phyloP scores from a whole-genome alignment of 2,888 invertebrate species.

The Eremobia ochroleuca region DNA sequence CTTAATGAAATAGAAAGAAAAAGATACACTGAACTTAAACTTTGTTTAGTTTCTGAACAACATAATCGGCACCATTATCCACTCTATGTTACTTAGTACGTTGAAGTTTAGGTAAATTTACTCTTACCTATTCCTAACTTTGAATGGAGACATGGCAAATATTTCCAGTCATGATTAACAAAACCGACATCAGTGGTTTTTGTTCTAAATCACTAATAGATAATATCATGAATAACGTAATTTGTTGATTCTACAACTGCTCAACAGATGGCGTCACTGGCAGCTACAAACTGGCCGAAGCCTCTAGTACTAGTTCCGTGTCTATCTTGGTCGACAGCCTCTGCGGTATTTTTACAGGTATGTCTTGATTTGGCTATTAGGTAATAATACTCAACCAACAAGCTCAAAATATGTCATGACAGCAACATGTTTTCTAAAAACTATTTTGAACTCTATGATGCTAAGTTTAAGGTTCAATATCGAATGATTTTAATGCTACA shows the following conservation, averaged over 20 bases:
- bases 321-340: slow-evolving; percentile 99
- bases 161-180: background rate
- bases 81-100: background rate
- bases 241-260: slow-evolving; percentile 19
- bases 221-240: background rate
- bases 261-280: slow-evolving; percentile 98
- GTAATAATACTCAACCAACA: background rate
- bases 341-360: slow-evolving; percentile 98
- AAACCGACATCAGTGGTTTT: background rate
- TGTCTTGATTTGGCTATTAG: background rate
- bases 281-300: slow-evolving; percentile 98
- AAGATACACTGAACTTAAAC: too few relatives aligned
- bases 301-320: slow-evolving; percentile 98
- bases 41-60: too few relatives aligned
- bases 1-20: too few relatives aligned
- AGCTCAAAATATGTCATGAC: background rate
- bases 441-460: background rate
- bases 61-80: too few relatives aligned
- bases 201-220: background rate
- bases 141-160: background rate
- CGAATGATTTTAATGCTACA: slow-evolving; percentile 8
- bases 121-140: background rate
- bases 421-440: background rate
- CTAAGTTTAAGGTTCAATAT: slow-evolving; percentile 1
- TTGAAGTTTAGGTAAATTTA: background rate